phyloP scores from a whole-genome alignment of 2,888 invertebrate genomes.

The Sepioteuthis lessoniana region DNA sequence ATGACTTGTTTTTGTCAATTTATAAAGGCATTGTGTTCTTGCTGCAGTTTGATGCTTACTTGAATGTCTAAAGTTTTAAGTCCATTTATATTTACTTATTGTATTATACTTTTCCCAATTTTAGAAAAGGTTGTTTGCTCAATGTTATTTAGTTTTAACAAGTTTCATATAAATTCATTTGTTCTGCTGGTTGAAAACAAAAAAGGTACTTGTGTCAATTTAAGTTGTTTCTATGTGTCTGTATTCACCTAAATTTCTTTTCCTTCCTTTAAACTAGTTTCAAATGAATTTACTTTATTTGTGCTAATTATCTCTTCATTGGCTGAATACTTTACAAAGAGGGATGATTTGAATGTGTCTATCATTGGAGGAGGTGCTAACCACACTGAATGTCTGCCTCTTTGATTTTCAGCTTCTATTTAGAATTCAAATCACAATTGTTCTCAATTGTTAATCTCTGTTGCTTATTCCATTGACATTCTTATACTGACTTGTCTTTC shows the following conservation, averaged over 20 bases:
- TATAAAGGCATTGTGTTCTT: too few relatives aligned
- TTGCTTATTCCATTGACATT: neutral
- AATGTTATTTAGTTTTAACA: too few relatives aligned
- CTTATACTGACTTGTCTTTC: neutral
- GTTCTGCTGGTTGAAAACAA: neutral
- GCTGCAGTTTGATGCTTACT: too few relatives aligned
- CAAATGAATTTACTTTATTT: constrained; percentile 2
- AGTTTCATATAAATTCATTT: too few relatives aligned
- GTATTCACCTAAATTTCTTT: neutral
- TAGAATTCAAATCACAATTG: neutral
- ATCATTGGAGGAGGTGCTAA: neutral
- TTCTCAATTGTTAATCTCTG: neutral
- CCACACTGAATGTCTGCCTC: neutral
- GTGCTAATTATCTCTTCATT: constrained; percentile 33
- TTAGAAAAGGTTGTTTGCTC: too few relatives aligned
- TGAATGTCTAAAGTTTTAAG: too few relatives aligned
- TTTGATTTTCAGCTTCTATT: neutral
- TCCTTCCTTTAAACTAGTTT: constrained; percentile 12
- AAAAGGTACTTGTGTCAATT: neutral
- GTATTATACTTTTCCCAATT: too few relatives aligned
- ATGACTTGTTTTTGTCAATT: too few relatives aligned
- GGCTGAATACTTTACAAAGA: neutral
- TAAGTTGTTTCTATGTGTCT: neutral
- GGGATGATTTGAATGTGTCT: too few relatives aligned
- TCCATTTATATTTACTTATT: too few relatives aligned